phyloP scores from a whole-genome alignment of 2,113 vertebrate genomes.

The Siniperca chuatsi region DNA sequence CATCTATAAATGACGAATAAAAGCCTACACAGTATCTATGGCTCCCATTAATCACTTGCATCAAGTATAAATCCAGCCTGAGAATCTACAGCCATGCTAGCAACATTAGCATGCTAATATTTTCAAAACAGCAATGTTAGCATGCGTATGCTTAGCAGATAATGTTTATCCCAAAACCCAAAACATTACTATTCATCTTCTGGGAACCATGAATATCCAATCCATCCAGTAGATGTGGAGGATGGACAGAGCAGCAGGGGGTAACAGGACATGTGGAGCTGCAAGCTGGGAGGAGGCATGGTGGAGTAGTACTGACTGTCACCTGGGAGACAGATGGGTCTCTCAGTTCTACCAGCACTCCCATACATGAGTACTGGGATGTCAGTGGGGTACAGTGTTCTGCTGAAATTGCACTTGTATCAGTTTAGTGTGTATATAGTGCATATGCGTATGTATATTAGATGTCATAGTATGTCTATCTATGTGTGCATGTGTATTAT shows the following conservation, averaged over 20 bases:
- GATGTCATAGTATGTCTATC: background rate
- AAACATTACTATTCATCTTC: background rate
- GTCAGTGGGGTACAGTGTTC: background rate
- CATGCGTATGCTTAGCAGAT: too few relatives aligned
- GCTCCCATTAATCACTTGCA: too few relatives aligned
- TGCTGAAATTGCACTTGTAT: slow-evolving; percentile 8
- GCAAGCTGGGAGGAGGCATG: slow-evolving; percentile 42
- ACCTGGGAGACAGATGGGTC: slow-evolving; percentile 43
- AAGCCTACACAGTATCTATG: too few relatives aligned
- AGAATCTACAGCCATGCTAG: too few relatives aligned
- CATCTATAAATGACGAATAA: too few relatives aligned
- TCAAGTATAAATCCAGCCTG: too few relatives aligned
- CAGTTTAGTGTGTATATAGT: background rate
- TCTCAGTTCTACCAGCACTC: background rate
- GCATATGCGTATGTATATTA: background rate
- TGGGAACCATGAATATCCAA: background rate
- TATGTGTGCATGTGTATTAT: background rate
- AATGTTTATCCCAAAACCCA: too few relatives aligned
- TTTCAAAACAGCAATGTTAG: too few relatives aligned
- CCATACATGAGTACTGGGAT: background rate
- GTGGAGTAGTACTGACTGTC: slow-evolving; percentile 50
- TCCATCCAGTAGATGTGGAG: background rate
- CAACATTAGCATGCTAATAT: too few relatives aligned
- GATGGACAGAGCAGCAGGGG: slow-evolving; percentile 21
- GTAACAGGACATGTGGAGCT: slow-evolving; percentile 26